phyloP scores from a whole-genome alignment of 2,888 invertebrate genomes.

The Macrosiphum euphorbiae region DNA sequence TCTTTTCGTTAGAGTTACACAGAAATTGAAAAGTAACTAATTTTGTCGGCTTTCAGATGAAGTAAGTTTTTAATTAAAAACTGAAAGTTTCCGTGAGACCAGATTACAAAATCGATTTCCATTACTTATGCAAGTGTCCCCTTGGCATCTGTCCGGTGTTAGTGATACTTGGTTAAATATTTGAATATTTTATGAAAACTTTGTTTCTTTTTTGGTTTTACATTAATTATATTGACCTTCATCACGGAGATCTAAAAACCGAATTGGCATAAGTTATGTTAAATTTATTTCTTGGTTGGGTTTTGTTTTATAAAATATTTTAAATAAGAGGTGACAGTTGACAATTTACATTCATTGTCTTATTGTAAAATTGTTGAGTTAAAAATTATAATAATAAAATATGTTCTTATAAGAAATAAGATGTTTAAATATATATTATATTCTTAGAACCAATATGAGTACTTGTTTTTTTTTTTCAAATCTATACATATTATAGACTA shows the following conservation, averaged over 20 bases:
- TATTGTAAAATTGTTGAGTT: neutral
- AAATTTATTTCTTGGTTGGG: neutral
- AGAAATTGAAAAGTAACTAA: slow-evolving; percentile 63
- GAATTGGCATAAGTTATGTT: slow-evolving; percentile 18
- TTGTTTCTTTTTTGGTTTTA: slow-evolving; percentile 61
- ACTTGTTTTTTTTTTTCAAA: neutral
- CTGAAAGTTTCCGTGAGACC: slow-evolving; percentile 63
- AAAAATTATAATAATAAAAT: neutral
- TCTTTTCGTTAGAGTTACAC: slow-evolving; percentile 32
- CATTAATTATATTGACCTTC: slow-evolving; percentile 62
- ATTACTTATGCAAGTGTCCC: slow-evolving; percentile 64
- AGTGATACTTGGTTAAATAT: slow-evolving; percentile 63
- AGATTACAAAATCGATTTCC: slow-evolving; percentile 64
- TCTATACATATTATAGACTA: neutral
- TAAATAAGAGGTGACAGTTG: neutral
- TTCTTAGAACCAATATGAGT: neutral
- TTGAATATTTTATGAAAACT: slow-evolving; percentile 62
- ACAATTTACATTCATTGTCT: neutral
- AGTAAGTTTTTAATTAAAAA: slow-evolving; percentile 65
- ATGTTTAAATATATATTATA: neutral
- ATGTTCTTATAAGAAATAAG: neutral
- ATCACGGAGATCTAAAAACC: neutral
- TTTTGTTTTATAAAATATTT: neutral
- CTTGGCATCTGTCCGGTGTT: slow-evolving; percentile 60
- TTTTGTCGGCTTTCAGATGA: slow-evolving; percentile 55